Conservation (phyloP, 2,888 invertebrate species). For the Blomia tropicalis region DNA sequence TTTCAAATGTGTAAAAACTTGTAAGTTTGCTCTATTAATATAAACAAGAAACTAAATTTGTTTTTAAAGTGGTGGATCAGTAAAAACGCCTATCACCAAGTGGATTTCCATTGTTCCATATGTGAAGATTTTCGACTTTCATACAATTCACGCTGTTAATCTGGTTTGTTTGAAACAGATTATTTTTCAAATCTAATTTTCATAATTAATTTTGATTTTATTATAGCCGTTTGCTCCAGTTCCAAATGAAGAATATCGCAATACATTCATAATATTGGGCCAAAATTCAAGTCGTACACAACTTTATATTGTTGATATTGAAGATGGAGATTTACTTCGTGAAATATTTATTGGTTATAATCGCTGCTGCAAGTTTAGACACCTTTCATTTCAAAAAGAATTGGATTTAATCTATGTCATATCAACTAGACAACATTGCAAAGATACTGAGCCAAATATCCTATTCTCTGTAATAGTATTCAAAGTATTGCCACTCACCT, state of each 20-base stretch:
- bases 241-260: not conserved
- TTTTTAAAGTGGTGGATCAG: not conserved
- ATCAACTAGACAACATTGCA: not conserved
- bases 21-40: not conserved
- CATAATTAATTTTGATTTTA: not conserved
- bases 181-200: not conserved
- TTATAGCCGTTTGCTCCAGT: not conserved
- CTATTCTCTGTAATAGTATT: not conserved
- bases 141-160: not conserved
- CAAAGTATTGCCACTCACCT: not conserved
- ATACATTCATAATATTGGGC: not conserved
- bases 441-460: not conserved
- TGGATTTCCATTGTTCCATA: not conserved
- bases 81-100: not conserved
- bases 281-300: not conserved
- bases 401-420: not conserved
- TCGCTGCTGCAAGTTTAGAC: not conserved
- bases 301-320: not conserved
- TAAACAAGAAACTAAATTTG: not conserved
- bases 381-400: not conserved
- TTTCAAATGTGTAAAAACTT: not conserved
- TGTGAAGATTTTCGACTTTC: not conserved
- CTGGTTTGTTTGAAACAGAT: not conserved
- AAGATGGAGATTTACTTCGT: not conserved
- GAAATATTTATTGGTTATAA: not conserved